Evolutionary conservation across 53 echinoderm and acorn worm genomes (phyloP), one percentile per base, ranked within the genome.

Genomic region (Echinarachnius parma): DNA sequence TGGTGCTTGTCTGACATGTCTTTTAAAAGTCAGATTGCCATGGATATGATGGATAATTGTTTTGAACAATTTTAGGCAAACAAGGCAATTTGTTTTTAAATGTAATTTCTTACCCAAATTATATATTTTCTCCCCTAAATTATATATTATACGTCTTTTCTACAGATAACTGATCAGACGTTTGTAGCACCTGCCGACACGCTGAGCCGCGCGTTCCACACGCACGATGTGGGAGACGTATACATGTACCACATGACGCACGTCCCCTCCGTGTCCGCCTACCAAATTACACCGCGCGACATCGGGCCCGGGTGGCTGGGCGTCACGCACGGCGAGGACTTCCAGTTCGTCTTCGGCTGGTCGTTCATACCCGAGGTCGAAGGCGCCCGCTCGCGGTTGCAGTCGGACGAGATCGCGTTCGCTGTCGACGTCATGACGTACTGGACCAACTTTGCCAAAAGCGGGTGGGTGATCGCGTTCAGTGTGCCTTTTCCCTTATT

Each of bases 151-250:
- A 7, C 42, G 42, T 13, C 7, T 39, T 13, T 27, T 57, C 5
- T 28, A 9, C 61, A 80, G 81, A 61, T 87, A 27, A 92, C 92
- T 0, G 92, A 92, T 53, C 72, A 88, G 61, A 78, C 78, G 9
- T 92, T 82, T 79, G 64, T 66, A 3, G 87, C 69, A 0, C 92
- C 92, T 3, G 74, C 84, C 16, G 87, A 87, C 21, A 62, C 30
- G 15, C 54, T 78, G 5, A 78, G 81, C 10, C 70, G 78, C 21
- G 84, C 83, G 4, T 82, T 84, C 46, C 42, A 63, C 27, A 28
- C 34, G 42, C 64, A 72, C 30, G 54, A 36, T 11, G 67, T 26
- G 46, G 71, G 62, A 9, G 24, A 60, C 4, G 83, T 59, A 1
- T 83, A 60, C 62, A 46, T 60, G 32, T 83, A 78, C 53, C 46